A percentile compares a stretch with the other conserved stretches of the same genome.
These are phyloP conservation scores for Semotilus atromaculatus DNA, from an alignment of 2,797 vertebrate species.

Conservation along the genomic window DNA sequence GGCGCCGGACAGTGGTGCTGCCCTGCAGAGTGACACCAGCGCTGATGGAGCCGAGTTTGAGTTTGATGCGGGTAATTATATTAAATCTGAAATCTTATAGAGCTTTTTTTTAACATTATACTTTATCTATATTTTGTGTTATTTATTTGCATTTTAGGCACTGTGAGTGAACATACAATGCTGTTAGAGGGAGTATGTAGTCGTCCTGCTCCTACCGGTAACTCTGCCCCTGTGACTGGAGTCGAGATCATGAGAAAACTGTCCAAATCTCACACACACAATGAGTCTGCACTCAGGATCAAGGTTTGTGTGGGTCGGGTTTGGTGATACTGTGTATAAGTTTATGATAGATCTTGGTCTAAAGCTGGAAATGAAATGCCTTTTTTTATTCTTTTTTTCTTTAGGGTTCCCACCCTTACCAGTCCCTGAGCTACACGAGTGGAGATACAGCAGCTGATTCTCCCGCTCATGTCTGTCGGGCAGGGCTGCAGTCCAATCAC, in stretches of 20 bases:
- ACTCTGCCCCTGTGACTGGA: slow-evolving; percentile 91
- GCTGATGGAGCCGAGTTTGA: slow-evolving; percentile 97
- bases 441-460: slow-evolving; percentile 97
- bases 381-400: slow-evolving; percentile 11
- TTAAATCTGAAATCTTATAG: neutral
- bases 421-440: slow-evolving; percentile 97
- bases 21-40: slow-evolving; percentile 95
- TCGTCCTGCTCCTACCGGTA: slow-evolving; percentile 88
- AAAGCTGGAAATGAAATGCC: neutral
- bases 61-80: slow-evolving; percentile 91
- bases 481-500: slow-evolving; percentile 84
- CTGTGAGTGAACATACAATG: slow-evolving; percentile 99
- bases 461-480: slow-evolving; percentile 88
- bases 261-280: slow-evolving; percentile 94
- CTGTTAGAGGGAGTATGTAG: slow-evolving; percentile 89
- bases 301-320: slow-evolving; percentile 80
- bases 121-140: slow-evolving; percentile 59
- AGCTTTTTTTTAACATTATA: neutral
- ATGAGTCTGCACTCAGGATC: slow-evolving; percentile 93
- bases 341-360: neutral
- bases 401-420: slow-evolving; percentile 96
- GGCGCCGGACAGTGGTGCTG: slow-evolving; percentile 86
- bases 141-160: slow-evolving; percentile 76
- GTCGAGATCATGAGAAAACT: slow-evolving; percentile 98
- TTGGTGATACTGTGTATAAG: neutral